Evolutionary conservation across 1,140 invertebrate genomes (phyloP), one percentile per base, ranked within the genome.

Genomic region (Drosophila mojavensis): DNA sequence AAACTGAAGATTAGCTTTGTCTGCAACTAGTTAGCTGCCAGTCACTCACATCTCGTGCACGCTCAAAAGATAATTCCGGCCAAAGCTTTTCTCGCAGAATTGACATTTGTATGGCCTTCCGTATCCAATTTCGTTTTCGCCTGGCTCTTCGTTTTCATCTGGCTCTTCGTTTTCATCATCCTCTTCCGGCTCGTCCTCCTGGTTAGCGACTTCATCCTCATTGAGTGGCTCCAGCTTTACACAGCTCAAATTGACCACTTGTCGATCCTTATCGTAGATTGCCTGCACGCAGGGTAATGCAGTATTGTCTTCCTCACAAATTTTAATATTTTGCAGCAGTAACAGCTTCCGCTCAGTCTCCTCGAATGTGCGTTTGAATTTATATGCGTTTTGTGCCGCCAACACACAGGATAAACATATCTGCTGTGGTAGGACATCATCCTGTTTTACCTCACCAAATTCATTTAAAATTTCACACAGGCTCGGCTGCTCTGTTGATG

Each of bases 391-490:
- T 33, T 84, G 81, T 9, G 78, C 74, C 4, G 64, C 78, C 1
- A 74, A 24, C 5, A 81, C 58, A 15, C 81, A 84, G 15, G 73
- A 51, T 11, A 81, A 33, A 6, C 81, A 84, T 9, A 84, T 85
- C 28, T 56, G 58, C 15, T 85, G 74, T 0, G 81, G 74, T 48
- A 81, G 56, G 10, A 28, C 20, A 45, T 84, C 81, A 5, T 50
- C 28, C 1, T 36, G 58, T 3, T 43, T 51, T 20, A 85, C 74
- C 11, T 51, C 5, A 36, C 74, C 72, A 17, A 75, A 84, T 39
- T 78, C 63, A 48, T 67, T 73, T 1, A 84, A 15, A 7, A 81
- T 65, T 48, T 77, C 24, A 0, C 67, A 74, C 7, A 85, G 53
- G 20, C 53, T 85, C 1, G 56, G 50, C 1, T 77, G 60, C 30